phyloP scores from a whole-genome alignment of 2,797 vertebrate genomes.

The Halcyon badia region DNA sequence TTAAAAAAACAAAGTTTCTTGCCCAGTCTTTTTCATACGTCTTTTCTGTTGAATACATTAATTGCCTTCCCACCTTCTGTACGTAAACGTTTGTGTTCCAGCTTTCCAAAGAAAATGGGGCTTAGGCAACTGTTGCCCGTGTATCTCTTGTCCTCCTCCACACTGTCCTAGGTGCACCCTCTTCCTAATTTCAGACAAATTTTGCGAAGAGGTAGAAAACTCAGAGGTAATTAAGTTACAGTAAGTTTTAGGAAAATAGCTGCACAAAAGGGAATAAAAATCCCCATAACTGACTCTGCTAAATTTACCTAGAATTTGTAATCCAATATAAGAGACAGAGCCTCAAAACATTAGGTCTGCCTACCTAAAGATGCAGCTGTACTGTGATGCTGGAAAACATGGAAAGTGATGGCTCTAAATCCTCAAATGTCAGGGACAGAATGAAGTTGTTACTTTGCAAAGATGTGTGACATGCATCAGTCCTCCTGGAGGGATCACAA shows the following conservation, averaged over 20 bases:
- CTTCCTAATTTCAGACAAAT: not conserved
- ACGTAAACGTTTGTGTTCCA: not conserved
- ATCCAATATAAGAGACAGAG: not conserved
- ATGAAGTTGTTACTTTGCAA: not conserved
- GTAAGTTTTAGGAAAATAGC: not conserved
- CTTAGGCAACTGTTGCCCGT: not conserved
- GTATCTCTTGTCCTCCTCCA: not conserved
- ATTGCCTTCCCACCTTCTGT: not conserved
- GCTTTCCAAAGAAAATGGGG: not conserved
- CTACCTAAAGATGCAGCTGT: not conserved
- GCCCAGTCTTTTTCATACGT: not conserved
- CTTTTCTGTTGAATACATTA: not conserved
- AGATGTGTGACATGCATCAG: not conserved
- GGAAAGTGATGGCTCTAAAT: not conserved
- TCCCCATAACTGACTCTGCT: not conserved
- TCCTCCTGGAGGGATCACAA: not conserved
- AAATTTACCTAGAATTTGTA: not conserved
- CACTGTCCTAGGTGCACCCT: fast-evolving
- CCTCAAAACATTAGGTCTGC: not conserved
- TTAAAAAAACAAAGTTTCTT: not conserved
- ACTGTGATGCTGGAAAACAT: not conserved
- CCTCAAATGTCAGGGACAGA: not conserved
- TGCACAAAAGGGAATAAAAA: not conserved
- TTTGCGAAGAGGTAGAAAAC: not conserved
- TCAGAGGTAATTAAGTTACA: not conserved